A percentile compares a stretch with the other conserved stretches of the same genome.
Conservation (phyloP, 2,888 invertebrate genomes). For the Chydorus sphaericus region DNA sequence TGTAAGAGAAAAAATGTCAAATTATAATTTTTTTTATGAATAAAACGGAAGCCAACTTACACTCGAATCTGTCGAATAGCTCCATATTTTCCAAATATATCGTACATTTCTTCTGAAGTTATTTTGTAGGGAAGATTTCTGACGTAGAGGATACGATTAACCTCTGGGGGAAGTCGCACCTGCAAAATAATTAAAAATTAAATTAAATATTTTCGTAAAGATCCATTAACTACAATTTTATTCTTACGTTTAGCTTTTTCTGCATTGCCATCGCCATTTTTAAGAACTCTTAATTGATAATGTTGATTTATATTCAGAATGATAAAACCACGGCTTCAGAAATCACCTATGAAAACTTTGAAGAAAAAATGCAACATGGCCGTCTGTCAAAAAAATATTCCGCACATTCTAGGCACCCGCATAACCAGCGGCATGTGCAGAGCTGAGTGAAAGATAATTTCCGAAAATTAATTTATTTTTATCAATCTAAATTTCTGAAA, state of each 20-base stretch:
- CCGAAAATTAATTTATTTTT: too few species aligned
- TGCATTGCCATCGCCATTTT: slow-evolving; percentile 16
- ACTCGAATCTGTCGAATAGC: slow-evolving; percentile 96
- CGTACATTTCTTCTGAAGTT: slow-evolving; percentile 99
- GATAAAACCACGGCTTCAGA: too few species aligned
- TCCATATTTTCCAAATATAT: slow-evolving; percentile 99
- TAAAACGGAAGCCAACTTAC: slow-evolving; percentile 42
- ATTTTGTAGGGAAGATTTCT: slow-evolving; percentile 98
- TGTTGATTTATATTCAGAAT: too few species aligned
- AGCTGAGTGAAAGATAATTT: too few species aligned
- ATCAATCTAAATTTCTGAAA: too few species aligned
- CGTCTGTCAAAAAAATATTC: too few species aligned
- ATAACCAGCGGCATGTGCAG: too few species aligned
- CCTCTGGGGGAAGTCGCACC: slow-evolving; percentile 96
- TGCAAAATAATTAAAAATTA: slow-evolving; percentile 30
- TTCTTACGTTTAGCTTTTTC: slow-evolving; percentile 15
- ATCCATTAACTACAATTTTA: neutral
- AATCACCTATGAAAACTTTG: too few species aligned
- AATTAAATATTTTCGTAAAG: neutral
- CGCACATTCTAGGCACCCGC: too few species aligned
- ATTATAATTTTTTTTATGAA: neutral
- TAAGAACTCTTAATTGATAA: neutral
- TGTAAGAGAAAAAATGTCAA: slow-evolving; percentile 32
- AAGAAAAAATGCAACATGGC: too few species aligned
- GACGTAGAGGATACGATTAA: slow-evolving; percentile 90